Conservation (phyloP, 2,888 invertebrate genomes). For the Ecliptopera silaceata region DNA sequence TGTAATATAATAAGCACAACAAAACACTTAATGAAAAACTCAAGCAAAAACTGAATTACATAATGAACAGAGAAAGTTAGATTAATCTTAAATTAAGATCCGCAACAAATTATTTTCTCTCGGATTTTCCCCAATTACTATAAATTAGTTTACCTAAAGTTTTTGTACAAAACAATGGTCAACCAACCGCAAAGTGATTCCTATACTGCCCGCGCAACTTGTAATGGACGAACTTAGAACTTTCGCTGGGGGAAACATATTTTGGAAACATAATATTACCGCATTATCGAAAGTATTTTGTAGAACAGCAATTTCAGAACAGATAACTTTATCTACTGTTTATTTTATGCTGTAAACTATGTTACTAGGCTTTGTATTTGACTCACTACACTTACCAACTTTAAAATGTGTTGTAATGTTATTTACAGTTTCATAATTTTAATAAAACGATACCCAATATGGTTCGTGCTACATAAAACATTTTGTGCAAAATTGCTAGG, state of each 20-base stretch:
- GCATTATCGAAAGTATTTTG: neutral
- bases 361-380: too few relatives aligned
- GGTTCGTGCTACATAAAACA: neutral
- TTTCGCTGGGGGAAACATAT: constrained; percentile 3
- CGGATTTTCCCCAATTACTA: constrained; percentile 36
- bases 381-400: too few relatives aligned
- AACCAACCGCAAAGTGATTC: constrained; percentile 42
- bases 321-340: too few relatives aligned
- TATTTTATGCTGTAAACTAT: too few relatives aligned
- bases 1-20: neutral
- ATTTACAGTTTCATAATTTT: too few relatives aligned
- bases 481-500: neutral
- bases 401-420: too few relatives aligned
- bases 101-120: constrained; percentile 29
- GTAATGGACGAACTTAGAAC: constrained; percentile 31
- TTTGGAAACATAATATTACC: neutral
- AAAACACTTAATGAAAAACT: neutral
- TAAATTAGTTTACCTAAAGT: constrained; percentile 38
- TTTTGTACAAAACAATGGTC: constrained; percentile 40
- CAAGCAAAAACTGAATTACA: constrained; percentile 16
- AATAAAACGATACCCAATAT: too few relatives aligned
- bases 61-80: constrained; percentile 19
- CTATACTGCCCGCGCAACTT: constrained; percentile 21
- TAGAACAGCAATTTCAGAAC: neutral
- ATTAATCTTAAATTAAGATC: constrained; percentile 24